Evolutionary conservation across 2,888 invertebrate genomes (phyloP), one percentile per base, ranked within the genome.

Genomic region (Oxyscelio sp.): DNA sequence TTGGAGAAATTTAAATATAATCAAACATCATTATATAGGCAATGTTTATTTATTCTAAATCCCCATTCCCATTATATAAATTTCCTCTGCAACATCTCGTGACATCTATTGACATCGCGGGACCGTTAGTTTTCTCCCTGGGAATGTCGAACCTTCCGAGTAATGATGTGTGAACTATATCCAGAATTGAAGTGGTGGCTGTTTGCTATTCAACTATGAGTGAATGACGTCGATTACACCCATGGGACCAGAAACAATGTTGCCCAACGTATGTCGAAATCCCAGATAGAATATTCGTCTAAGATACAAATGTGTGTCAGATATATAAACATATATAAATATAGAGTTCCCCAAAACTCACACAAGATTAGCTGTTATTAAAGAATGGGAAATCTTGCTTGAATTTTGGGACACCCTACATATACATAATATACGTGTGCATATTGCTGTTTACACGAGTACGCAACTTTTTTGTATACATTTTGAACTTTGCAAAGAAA

Each of bases 21-120:
- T 58, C 75, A 34, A 27, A 17, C 19, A 48, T 65, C 58, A 27
- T 66, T 56, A 34, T 17, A 65, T 54, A 75, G 54, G 65, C 74
- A 22, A 56, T 8, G 21, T 17, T 40, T 9, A 34, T 11, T 9
- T 11, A 43, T 43, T 43, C 17, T n/a, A 43, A n/a, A 43, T 43
- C 13, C 38, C 38, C 24, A 68, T 54, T 40, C 21, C 21, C 54
- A 27, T 54, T 68, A 54, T 17, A 54, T 38, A 19, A 17, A 68
- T 38, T 68, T 19, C 15, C 8, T 17, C 15, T 27, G 61, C 15
- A 38, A 50, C 50, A 17, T 61, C 52, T 54, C 63, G 65, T 75
- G 74, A 24, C 74, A 56, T 43, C 61, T 45, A 56, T 38, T 48
- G 74, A 75, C 65, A 48, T n/a, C 52, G 50, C 43, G 43, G 21